These are phyloP conservation scores for Eumeta japonica DNA, from an alignment of 1,140 invertebrate genomes.

Conservation along the genomic window DNA sequence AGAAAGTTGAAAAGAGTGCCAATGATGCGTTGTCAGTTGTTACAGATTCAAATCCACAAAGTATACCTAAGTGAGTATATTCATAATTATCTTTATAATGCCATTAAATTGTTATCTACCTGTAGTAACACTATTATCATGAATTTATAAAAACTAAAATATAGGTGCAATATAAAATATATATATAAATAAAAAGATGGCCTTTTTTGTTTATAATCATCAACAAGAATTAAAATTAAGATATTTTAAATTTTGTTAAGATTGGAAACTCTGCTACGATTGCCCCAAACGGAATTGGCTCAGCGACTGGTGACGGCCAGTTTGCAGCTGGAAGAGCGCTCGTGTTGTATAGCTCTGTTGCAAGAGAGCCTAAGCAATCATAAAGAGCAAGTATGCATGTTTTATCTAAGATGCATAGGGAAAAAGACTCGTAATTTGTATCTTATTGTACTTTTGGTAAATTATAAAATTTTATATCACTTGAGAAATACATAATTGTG, in stretches of 20 bases:
- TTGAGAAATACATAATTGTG: no score
- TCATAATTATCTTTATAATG: background rate
- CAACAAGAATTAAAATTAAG: background rate
- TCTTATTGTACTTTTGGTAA: no score
- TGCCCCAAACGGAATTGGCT: slow-evolving; percentile 41
- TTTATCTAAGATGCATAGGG: background rate
- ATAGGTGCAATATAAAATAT: no score
- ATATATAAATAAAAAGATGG: no score
- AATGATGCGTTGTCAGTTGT: slow-evolving; percentile 47
- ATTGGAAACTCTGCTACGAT: slow-evolving; percentile 32
- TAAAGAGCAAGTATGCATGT: slow-evolving; percentile 43
- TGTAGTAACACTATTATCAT: background rate
- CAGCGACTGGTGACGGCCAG: slow-evolving; percentile 38
- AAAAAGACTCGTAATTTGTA: no score
- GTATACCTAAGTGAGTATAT: slow-evolving; percentile 39
- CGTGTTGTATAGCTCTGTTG: slow-evolving; percentile 42
- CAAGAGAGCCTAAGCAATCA: slow-evolving; percentile 46
- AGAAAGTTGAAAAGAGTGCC: slow-evolving; percentile 52
- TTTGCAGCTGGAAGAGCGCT: slow-evolving; percentile 39
- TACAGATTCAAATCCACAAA: slow-evolving; percentile 33
- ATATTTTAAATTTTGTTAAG: slow-evolving; percentile 12
- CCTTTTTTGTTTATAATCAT: no score
- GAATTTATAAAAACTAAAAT: no score
- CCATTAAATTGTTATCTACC: background rate
- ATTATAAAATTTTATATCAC: no score